A percentile compares a stretch with the other conserved stretches of the same genome.
Conservation (phyloP, 2,797 vertebrate genomes). For the Chelon auratus region DNA sequence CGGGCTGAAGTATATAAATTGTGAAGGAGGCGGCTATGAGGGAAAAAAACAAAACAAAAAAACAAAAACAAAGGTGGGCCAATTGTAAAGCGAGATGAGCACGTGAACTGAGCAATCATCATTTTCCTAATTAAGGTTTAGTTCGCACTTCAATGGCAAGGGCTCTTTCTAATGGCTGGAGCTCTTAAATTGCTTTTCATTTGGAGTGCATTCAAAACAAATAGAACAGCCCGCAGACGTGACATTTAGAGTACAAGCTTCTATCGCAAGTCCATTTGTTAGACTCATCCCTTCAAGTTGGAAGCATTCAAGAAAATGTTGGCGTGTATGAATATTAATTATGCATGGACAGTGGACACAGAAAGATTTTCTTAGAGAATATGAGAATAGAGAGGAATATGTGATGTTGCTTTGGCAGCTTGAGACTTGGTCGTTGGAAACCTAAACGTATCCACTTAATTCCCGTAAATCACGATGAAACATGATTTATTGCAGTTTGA, state of each 20-base stretch:
- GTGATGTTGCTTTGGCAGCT: conserved; percentile 53
- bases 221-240: conserved; percentile 71
- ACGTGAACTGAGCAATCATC: conserved; percentile 66
- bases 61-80: conserved; percentile 29
- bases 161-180: conserved; percentile 69
- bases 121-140: conserved; percentile 79
- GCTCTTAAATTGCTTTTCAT: conserved; percentile 79
- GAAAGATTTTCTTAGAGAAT: conserved; percentile 29
- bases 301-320: conserved; percentile 60
- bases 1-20: conserved; percentile 58
- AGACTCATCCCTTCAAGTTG: conserved; percentile 55
- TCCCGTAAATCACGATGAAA: conserved; percentile 51
- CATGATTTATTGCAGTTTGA: conserved; percentile 42
- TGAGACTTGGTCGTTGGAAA: conserved; percentile 33
- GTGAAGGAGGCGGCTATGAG: conserved; percentile 38
- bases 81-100: conserved; percentile 64
- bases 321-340: conserved; percentile 65
- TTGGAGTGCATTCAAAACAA: conserved; percentile 78
- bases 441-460: conserved; percentile 56
- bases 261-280: conserved; percentile 64
- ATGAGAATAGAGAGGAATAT: neutral
- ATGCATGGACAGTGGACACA: conserved; percentile 47
- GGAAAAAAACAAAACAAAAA: neutral
- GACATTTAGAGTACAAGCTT: conserved; percentile 73
- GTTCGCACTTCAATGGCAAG: conserved; percentile 75